Percentiles rank a stretch among this genome's conserved stretches.
Evolutionary conservation across 2,797 vertebrate genomes (phyloP).

Genomic region (Peromyscus melanophrys): DNA sequence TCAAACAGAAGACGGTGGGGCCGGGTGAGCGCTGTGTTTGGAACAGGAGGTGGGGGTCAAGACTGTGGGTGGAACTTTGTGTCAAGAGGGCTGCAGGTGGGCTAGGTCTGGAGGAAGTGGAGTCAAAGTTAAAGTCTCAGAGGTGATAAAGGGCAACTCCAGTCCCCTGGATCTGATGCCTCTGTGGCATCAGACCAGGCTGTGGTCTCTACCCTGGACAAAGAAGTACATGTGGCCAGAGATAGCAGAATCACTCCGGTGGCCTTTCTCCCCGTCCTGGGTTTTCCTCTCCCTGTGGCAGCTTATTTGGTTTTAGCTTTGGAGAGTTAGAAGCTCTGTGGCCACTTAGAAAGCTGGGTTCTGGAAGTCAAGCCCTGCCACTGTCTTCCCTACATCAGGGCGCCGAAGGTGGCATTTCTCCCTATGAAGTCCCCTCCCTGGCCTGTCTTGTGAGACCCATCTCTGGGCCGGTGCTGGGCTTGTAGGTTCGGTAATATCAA

Average conservation of each 20-base stretch:
- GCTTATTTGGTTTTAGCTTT: not conserved
- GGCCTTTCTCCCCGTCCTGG: not conserved
- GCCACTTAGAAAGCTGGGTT: not conserved
- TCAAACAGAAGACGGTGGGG: not conserved
- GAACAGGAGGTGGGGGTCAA: not conserved
- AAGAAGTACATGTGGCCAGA: too few relatives aligned
- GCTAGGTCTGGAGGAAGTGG: not conserved
- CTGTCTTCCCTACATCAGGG: not conserved
- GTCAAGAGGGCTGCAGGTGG: not conserved
- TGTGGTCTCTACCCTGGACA: too few relatives aligned
- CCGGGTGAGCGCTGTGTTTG: not conserved
- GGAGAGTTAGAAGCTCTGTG: not conserved
- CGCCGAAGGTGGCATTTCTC: not conserved
- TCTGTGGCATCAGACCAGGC: too few relatives aligned
- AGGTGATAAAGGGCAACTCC: not conserved
- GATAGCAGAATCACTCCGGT: not conserved
- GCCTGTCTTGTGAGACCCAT: not conserved
- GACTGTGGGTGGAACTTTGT: not conserved
- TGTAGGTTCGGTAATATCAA: not conserved
- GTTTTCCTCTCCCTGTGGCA: not conserved
- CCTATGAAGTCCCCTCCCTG: too few relatives aligned
- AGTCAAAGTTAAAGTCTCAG: not conserved
- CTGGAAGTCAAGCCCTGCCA: not conserved
- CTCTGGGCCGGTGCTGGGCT: not conserved
- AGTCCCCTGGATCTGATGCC: too few relatives aligned